Percentiles rank a stretch among this genome's conserved stretches.
phyloP scores from a whole-genome alignment of 2,888 invertebrate genomes.

The Scelioninae gen. 1 region DNA sequence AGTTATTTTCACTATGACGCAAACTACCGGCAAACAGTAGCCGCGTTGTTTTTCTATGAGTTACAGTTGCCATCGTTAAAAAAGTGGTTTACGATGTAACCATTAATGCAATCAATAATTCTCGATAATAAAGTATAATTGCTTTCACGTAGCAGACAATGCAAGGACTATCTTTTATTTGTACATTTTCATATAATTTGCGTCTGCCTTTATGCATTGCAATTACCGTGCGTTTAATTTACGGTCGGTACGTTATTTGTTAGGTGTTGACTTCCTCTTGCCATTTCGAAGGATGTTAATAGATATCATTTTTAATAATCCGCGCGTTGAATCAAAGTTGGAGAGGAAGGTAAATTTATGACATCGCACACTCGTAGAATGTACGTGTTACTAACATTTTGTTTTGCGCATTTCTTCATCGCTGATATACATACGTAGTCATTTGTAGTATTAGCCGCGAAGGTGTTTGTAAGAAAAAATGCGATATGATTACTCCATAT shows the following conservation, averaged over 20 bases:
- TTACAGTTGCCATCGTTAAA: conserved; percentile 45
- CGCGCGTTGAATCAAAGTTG: conserved; percentile 41
- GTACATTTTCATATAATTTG: conserved; percentile 44
- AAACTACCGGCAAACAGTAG: conserved; percentile 45
- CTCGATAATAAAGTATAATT: conserved; percentile 49
- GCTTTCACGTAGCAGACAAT: conserved; percentile 37
- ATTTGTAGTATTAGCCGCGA: conserved; percentile 17
- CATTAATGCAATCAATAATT: conserved; percentile 49
- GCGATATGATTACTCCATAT: conserved; percentile 36
- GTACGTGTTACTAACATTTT: conserved; percentile 42
- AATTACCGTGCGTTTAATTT: conserved; percentile 50
- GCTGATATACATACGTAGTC: not conserved
- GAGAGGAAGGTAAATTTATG: conserved; percentile 38
- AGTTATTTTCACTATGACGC: conserved; percentile 57
- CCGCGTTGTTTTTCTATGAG: conserved; percentile 41
- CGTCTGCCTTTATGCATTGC: conserved; percentile 39
- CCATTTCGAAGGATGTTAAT: conserved; percentile 53
- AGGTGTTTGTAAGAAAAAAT: conserved; percentile 30
- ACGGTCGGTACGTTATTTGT: conserved; percentile 31
- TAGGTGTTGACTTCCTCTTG: conserved; percentile 58
- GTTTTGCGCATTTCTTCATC: conserved; percentile 24
- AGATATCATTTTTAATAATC: conserved; percentile 58
- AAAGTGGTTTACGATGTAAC: conserved; percentile 38
- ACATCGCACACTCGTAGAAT: conserved; percentile 36
- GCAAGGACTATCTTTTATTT: conserved; percentile 21